phyloP scores from a whole-genome alignment of 2,797 vertebrate genomes.

The Chelmon rostratus region DNA sequence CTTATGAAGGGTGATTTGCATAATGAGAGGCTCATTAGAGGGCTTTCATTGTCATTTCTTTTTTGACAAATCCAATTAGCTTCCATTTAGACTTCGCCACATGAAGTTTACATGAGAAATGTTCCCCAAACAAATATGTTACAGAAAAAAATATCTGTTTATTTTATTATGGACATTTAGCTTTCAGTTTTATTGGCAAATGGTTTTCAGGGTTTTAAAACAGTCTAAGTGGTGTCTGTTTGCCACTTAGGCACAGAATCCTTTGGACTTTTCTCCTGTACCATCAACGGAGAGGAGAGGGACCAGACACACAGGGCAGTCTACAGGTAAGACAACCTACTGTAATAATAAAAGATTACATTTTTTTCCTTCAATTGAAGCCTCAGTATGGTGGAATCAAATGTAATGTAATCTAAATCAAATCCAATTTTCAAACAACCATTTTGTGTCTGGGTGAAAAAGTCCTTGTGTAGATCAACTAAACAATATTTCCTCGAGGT shows the following conservation, averaged over 20 bases:
- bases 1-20: slow-evolving; percentile 67
- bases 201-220: background rate
- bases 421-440: background rate
- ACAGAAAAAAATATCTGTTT: background rate
- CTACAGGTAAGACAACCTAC: slow-evolving; percentile 89
- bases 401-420: too few relatives aligned
- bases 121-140: background rate
- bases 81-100: slow-evolving; percentile 20
- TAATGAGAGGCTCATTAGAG: slow-evolving; percentile 59
- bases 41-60: slow-evolving; percentile 30
- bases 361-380: background rate
- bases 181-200: background rate
- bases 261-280: slow-evolving; percentile 97
- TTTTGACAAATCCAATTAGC: slow-evolving; percentile 35
- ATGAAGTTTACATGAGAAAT: slow-evolving; percentile 18
- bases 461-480: background rate
- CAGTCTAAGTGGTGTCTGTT: slow-evolving; percentile 12
- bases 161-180: background rate
- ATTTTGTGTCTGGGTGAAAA: background rate
- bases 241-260: slow-evolving; percentile 93
- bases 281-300: slow-evolving; percentile 94
- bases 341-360: background rate
- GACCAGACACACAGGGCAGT: slow-evolving; percentile 98
- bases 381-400: background rate
- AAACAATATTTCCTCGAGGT: background rate